Conservation (phyloP, 2,888 invertebrate species). For the Bhutanitis thaidina region DNA sequence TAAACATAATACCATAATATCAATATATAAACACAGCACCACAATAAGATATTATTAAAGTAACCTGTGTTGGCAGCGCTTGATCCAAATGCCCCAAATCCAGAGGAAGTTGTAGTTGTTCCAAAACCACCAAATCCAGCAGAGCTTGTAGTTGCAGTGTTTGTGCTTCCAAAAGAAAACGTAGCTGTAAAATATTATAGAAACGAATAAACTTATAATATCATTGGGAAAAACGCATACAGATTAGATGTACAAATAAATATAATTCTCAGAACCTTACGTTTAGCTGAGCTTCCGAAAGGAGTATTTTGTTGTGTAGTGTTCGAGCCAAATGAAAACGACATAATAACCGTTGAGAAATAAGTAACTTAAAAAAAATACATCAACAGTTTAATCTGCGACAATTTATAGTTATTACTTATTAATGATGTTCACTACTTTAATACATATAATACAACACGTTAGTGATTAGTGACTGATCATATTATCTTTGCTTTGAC, state of each 20-base stretch:
- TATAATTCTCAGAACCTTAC: constrained; percentile 52
- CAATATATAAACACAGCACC: no score
- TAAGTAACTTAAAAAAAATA: not conserved
- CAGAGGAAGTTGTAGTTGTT: constrained; percentile 63
- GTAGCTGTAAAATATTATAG: constrained; percentile 45
- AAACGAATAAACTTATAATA: no score
- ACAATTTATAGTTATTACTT: no score
- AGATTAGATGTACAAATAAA: no score
- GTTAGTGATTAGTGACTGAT: no score
- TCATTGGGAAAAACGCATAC: not conserved
- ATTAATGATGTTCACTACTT: no score
- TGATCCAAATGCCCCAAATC: constrained; percentile 68
- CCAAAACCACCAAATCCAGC: constrained; percentile 67
- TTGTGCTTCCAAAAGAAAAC: constrained; percentile 74
- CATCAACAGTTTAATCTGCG: no score
- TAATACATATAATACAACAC: no score
- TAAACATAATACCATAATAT: no score
- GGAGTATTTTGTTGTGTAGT: constrained; percentile 52
- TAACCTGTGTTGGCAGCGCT: constrained; percentile 56
- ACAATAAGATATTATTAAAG: not conserved
- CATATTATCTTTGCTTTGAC: no score
- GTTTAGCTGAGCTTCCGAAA: constrained; percentile 78
- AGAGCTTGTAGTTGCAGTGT: constrained; percentile 71
- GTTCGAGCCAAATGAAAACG: constrained; percentile 64
- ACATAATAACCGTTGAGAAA: constrained; percentile 36